Percentiles rank a stretch among this genome's conserved stretches.
Evolutionary conservation across 2,888 invertebrate species (phyloP).

Genomic region (Gerris lacustris): DNA sequence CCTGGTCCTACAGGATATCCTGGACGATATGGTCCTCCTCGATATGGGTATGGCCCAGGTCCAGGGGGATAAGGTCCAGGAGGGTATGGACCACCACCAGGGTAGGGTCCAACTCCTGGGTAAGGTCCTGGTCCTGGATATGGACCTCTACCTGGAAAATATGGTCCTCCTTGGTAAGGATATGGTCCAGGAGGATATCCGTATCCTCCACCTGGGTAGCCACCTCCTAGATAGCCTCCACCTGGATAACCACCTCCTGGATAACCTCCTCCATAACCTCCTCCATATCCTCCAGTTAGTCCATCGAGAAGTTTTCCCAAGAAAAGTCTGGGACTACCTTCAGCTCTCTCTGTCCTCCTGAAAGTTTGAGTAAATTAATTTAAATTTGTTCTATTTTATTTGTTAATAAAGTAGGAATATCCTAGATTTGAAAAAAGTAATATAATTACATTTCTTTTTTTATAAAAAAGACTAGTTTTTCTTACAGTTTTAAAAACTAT

Average conservation of each 20-base stretch:
- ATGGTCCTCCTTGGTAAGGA: not conserved
- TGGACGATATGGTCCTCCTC: not conserved
- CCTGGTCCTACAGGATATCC: not conserved
- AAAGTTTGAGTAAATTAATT: not conserved
- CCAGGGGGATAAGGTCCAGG: not conserved
- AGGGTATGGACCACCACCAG: not conserved
- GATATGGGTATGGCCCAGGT: not conserved
- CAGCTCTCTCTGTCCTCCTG: not conserved
- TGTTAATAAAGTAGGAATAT: too few species aligned
- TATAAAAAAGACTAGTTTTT: too few species aligned
- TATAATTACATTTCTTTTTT: too few species aligned
- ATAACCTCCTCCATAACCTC: not conserved
- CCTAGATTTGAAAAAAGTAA: too few species aligned
- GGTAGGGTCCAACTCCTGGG: not conserved
- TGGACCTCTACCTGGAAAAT: not conserved
- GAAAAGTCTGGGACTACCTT: not conserved
- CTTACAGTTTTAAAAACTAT: too few species aligned
- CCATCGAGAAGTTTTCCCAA: not conserved
- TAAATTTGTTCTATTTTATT: too few species aligned
- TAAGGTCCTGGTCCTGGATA: not conserved
- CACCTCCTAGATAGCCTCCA: not conserved
- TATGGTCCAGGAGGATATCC: not conserved
- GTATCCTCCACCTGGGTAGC: not conserved
- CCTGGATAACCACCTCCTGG: not conserved
- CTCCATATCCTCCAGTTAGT: not conserved